A percentile compares a stretch with the other conserved stretches of the same genome.
Evolutionary conservation across 2,113 vertebrate species (phyloP).

Genomic region (Pampusana beccarii): DNA sequence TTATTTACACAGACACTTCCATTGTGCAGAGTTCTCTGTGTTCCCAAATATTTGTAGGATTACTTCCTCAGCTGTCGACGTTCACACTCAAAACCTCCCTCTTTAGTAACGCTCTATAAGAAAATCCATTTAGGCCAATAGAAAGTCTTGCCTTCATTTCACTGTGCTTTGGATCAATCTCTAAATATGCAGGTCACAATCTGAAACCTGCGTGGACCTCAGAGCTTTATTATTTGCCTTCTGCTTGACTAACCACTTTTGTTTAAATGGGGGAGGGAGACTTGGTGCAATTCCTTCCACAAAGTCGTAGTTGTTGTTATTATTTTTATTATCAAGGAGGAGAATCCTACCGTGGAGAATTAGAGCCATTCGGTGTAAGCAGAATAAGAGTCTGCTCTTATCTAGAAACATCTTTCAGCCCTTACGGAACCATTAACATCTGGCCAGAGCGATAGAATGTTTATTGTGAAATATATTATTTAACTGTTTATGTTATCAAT

Average conservation of each 20-base stretch:
- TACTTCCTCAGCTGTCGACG: background rate
- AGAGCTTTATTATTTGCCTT: background rate
- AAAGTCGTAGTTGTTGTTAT: background rate
- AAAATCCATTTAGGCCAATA: slow-evolving; percentile 17
- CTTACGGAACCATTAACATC: background rate
- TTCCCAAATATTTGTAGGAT: slow-evolving; percentile 22
- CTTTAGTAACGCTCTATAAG: background rate
- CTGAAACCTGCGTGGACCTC: background rate
- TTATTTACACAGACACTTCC: slow-evolving; percentile 45
- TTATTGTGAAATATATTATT: background rate
- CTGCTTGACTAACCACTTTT: background rate
- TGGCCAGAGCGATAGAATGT: background rate
- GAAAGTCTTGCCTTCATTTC: slow-evolving; percentile 26
- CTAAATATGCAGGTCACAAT: background rate
- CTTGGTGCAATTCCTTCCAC: background rate
- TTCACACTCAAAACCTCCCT: background rate
- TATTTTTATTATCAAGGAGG: background rate
- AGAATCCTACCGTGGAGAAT: background rate
- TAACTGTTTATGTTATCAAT: background rate
- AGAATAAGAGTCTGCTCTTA: background rate
- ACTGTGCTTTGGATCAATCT: slow-evolving; percentile 13
- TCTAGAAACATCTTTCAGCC: background rate
- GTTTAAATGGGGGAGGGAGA: background rate
- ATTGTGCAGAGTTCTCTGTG: background rate
- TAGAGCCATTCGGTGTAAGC: background rate